These are phyloP conservation scores for Papilio polyxenes DNA, from an alignment of 1,140 invertebrate genomes.

Conservation along the genomic window DNA sequence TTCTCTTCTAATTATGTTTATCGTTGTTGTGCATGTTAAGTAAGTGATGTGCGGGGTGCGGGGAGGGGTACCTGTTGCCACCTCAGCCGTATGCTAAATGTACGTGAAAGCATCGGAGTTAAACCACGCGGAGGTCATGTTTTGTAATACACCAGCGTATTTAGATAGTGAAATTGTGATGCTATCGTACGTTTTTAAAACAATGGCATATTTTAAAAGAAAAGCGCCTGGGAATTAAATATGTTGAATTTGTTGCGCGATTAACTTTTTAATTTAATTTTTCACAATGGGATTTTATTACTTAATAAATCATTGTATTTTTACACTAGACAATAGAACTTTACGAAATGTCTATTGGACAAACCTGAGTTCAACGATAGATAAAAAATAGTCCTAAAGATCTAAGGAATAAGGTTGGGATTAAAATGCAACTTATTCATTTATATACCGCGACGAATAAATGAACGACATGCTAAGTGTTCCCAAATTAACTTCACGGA, in stretches of 20 bases:
- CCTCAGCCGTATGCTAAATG: conserved; percentile 21
- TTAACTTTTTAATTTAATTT: conserved; percentile 1
- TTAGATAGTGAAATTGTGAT: conserved; percentile 36
- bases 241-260: conserved; percentile 16
- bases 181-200: conserved; percentile 17
- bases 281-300: conserved; percentile 2
- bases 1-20: conserved; percentile 27
- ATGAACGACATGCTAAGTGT: not conserved
- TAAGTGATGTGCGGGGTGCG: not conserved
- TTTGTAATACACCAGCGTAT: conserved; percentile 34
- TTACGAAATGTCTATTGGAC: not conserved
- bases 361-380: not conserved
- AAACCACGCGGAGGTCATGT: conserved; percentile 37
- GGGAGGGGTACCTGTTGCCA: not conserved
- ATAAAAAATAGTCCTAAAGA: not conserved
- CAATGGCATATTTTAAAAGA: conserved; percentile 31
- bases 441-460: not conserved
- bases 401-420: not conserved
- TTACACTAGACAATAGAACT: not conserved
- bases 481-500: not conserved
- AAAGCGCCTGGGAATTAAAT: conserved; percentile 30
- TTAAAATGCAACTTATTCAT: not conserved
- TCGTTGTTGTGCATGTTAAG: conserved; percentile 34
- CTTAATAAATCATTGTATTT: not conserved
- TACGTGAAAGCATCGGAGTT: conserved; percentile 34